Evolutionary conservation across 2,888 invertebrate species (phyloP), one percentile per base, ranked within the genome.

Genomic region (Anthophora plumipes): DNA sequence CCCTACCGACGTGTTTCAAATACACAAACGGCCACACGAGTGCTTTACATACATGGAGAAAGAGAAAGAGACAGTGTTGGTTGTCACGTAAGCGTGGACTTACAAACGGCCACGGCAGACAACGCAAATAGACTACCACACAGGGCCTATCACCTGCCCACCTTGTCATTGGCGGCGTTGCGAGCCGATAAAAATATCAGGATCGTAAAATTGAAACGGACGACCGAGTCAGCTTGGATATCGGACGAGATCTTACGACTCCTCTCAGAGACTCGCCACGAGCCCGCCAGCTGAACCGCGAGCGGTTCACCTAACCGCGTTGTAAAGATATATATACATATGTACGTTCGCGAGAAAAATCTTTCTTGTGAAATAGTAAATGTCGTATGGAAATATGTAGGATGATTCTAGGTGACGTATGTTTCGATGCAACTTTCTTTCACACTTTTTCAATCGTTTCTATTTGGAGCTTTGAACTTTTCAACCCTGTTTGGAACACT

Each of bases 81-180:
- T n/a, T n/a, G n/a, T 50, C 48, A 55, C 68, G 69, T 78, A 71
- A 76, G 66, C 78, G 74, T 69, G 67, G 74, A 69, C 67, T 77
- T 17, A 22, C 73, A 73, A 81, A 73, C 70, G 70, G 77, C 52
- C 77, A 73, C 60, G 59, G 61, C 82, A 66, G 81, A 66, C 72
- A 69, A 55, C 70, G 85, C 81, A 81, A 76, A 92, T 92, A 92
- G 92, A 91, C 89, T 91, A 92, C 92, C 90, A 91, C 91, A 89
- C 91, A 83, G 89, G 90, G 89, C 85, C 89, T 88, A 89, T 76
- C 92, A 92, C 92, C 92, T 92, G 92, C 90, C 88, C 89, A 64
- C 82, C 82, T 88, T 89, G 90, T 89, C 90, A 85, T 85, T 81
- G 71, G 64, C 25, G 70, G 61, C 74, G 69, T 60, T 43, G 37